A percentile compares a stretch with the other conserved stretches of the same genome.
Conservation (phyloP, 2,797 vertebrate species). For the Lagodon rhomboides region DNA sequence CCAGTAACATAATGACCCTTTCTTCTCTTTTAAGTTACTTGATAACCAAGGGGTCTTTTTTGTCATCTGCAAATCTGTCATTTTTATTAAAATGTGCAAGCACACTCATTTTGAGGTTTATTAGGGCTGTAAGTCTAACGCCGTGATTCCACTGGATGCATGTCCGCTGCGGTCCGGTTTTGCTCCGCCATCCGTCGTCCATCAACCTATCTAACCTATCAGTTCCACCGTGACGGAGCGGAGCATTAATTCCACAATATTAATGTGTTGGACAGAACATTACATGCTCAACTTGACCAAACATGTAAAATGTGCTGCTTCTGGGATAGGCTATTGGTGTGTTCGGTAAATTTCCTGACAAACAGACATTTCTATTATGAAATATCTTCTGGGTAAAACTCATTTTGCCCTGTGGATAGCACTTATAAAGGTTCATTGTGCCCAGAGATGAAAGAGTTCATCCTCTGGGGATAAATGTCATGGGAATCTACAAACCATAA, state of each 20-base stretch:
- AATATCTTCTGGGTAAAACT: neutral
- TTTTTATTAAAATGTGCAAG: neutral
- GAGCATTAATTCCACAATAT: neutral
- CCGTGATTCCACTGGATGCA: too few relatives aligned
- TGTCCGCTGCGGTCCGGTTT: too few relatives aligned
- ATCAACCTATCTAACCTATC: too few relatives aligned
- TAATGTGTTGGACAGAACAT: neutral
- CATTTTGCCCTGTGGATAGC: neutral
- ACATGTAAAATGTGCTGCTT: neutral
- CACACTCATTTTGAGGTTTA: too few relatives aligned
- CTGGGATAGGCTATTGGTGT: too few relatives aligned
- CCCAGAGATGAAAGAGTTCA: neutral
- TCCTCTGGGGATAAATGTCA: conserved; percentile 22
- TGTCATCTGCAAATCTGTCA: neutral
- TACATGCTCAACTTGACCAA: neutral
- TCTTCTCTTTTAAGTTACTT: too few relatives aligned
- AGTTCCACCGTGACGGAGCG: too few relatives aligned
- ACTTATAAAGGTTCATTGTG: neutral
- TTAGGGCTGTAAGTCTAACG: too few relatives aligned
- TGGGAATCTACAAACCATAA: conserved; percentile 6
- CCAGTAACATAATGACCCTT: too few relatives aligned
- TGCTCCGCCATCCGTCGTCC: too few relatives aligned
- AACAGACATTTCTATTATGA: conserved; percentile 4
- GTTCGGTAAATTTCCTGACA: neutral
- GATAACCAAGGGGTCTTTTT: neutral